Conservation (phyloP, 2,113 vertebrate species). For the Falco punctatus region DNA sequence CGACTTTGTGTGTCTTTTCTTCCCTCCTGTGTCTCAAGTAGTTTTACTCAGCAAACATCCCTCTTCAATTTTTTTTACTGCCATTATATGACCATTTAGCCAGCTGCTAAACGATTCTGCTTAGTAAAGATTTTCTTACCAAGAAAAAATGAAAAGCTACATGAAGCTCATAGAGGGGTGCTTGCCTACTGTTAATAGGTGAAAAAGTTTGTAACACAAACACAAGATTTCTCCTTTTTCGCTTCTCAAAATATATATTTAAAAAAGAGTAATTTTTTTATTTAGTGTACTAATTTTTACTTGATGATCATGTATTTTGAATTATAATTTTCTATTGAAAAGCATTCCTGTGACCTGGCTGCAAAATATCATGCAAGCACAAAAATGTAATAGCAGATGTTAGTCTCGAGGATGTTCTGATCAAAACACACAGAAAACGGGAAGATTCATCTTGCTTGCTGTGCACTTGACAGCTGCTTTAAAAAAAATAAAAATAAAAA, state of each 20-base stretch:
- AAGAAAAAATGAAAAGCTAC: neutral
- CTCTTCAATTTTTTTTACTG: neutral
- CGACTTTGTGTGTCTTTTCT: neutral
- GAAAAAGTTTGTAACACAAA: neutral
- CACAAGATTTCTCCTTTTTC: neutral
- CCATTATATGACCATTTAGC: neutral
- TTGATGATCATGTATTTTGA: neutral
- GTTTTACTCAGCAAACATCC: neutral
- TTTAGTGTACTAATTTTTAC: neutral
- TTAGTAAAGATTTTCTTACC: neutral
- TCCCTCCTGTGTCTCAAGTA: neutral
- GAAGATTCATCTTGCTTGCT: neutral
- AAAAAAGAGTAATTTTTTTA: neutral
- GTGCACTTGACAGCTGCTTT: neutral
- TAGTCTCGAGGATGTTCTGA: neutral
- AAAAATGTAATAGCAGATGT: neutral
- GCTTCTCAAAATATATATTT: neutral
- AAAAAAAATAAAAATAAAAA: neutral
- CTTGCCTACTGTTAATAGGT: neutral
- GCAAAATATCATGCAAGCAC: neutral
- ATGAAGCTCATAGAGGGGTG: neutral
- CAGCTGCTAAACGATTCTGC: neutral
- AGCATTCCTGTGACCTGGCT: neutral
- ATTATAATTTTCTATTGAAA: neutral
- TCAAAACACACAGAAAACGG: neutral